Evolutionary conservation across 2,797 vertebrate genomes (phyloP), one percentile per base, ranked within the genome.

Genomic region (Darevskia nairensis): DNA sequence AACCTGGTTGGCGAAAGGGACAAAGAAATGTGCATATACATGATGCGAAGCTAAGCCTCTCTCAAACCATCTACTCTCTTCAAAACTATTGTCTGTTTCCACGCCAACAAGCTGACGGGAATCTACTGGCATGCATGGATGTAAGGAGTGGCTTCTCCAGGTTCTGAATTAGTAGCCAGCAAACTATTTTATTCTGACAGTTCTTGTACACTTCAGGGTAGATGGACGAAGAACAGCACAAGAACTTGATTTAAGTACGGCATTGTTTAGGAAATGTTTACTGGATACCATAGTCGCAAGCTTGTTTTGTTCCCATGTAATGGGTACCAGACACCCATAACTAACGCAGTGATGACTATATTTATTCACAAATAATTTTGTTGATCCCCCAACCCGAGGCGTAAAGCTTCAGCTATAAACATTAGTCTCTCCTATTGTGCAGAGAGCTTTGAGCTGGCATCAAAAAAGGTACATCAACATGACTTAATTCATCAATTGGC

Each of bases 241-340:
- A 5, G 41, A 85, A 10, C 10, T 71, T 5, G 66, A 93, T 89
- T 93, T 88, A 80, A 88, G 29, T 46, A 87, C 85, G 35, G 83
- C 44, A 83, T 8, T 90, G 82, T 87, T 94, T 78, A 91, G 83
- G 50, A 91, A 92, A 79, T 79, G 88, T 86, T 89, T 90, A 69
- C 82, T 78, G 89, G 89, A 74, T 79, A 89, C 27, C 85, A 86
- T 61, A 89, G 86, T 2, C 92, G 89, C 89, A 84, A 84, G 69
- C 41, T 72, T 2, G 78, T 0, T 78, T 1, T 2, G 8, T 35
- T 82, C 64, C 1, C 10, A 2, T 35, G 2, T 32, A 90, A 69
- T n/a, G 17, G 86, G 35, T 87, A 86, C 75, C 86, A 93, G 88
- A 75, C 0, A 80, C 6, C 85, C 78, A 89, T 72, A 82, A 87